Conservation (phyloP, 2,888 invertebrate species). For the Parnassius apollo region DNA sequence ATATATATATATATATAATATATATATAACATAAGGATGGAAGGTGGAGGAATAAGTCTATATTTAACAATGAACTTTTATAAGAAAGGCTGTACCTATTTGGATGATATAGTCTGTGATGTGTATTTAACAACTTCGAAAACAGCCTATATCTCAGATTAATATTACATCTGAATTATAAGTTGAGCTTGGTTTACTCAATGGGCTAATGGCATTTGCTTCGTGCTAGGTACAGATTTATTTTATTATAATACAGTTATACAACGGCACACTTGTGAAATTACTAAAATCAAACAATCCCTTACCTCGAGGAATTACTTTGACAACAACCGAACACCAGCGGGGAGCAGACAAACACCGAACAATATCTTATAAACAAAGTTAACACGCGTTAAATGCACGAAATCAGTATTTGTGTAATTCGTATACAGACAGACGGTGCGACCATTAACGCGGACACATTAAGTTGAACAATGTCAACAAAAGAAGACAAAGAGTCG, state of each 20-base stretch:
- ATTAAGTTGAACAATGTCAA: slow-evolving; percentile 63
- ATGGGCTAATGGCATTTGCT: too few relatives aligned
- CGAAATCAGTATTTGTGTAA: slow-evolving; percentile 63
- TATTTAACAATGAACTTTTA: too few relatives aligned
- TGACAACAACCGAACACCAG: slow-evolving; percentile 29
- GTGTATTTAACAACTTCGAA: too few relatives aligned
- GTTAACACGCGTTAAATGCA: slow-evolving; percentile 54
- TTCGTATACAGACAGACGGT: slow-evolving; percentile 51
- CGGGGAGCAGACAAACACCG: slow-evolving; percentile 31
- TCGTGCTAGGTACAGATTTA: neutral
- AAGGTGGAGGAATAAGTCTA: too few relatives aligned
- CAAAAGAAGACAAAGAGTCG: slow-evolving; percentile 47
- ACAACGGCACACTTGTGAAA: slow-evolving; percentile 18
- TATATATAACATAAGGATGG: too few relatives aligned
- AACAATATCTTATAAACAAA: slow-evolving; percentile 33
- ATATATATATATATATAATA: too few relatives aligned
- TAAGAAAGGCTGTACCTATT: too few relatives aligned
- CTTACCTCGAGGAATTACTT: slow-evolving; percentile 18
- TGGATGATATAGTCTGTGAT: too few relatives aligned
- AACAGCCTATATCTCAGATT: too few relatives aligned
- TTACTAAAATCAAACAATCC: slow-evolving; percentile 16
- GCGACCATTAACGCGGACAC: slow-evolving; percentile 59
- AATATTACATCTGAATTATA: too few relatives aligned
- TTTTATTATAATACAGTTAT: slow-evolving; percentile 30
- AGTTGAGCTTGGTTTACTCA: too few relatives aligned